Percentiles rank a stretch among this genome's conserved stretches.
Conservation (phyloP, 2,888 invertebrate species). For the Tachina fera region DNA sequence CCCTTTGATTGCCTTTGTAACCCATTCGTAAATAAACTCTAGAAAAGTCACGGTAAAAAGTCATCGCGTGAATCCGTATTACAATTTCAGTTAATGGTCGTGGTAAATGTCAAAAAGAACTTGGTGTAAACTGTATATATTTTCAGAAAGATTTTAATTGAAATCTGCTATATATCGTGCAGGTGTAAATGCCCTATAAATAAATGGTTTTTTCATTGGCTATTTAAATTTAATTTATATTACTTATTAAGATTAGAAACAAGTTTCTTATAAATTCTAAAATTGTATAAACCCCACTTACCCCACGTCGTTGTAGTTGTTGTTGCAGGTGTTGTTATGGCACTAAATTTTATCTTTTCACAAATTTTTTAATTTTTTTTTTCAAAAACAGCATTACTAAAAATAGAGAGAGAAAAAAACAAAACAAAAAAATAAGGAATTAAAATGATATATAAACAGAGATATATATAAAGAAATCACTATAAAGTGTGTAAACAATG, state of each 20-base stretch:
- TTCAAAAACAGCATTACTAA: not conserved
- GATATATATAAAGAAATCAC: not conserved
- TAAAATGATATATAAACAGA: not conserved
- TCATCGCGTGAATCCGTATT: too few relatives aligned
- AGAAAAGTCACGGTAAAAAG: too few relatives aligned
- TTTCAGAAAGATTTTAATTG: too few relatives aligned
- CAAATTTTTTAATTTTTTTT: not conserved
- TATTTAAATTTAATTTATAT: not conserved
- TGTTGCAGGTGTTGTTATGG: not conserved
- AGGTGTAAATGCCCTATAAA: too few relatives aligned
- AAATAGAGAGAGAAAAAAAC: not conserved
- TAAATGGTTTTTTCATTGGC: not conserved
- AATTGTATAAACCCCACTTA: constrained; percentile 6
- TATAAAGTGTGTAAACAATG: constrained; percentile 51
- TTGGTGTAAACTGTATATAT: too few relatives aligned
- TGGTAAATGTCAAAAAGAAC: too few relatives aligned
- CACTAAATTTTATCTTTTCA: not conserved
- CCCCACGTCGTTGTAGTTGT: not conserved
- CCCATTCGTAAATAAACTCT: too few relatives aligned
- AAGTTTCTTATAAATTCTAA: not conserved
- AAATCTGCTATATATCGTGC: too few relatives aligned
- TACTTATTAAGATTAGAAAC: not conserved
- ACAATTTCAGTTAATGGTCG: too few relatives aligned
- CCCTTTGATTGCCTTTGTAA: too few relatives aligned
- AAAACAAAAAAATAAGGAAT: not conserved